Evolutionary conservation across 2,797 vertebrate genomes (phyloP), one percentile per base, ranked within the genome.

Genomic region (Pagetopsis macropterus): DNA sequence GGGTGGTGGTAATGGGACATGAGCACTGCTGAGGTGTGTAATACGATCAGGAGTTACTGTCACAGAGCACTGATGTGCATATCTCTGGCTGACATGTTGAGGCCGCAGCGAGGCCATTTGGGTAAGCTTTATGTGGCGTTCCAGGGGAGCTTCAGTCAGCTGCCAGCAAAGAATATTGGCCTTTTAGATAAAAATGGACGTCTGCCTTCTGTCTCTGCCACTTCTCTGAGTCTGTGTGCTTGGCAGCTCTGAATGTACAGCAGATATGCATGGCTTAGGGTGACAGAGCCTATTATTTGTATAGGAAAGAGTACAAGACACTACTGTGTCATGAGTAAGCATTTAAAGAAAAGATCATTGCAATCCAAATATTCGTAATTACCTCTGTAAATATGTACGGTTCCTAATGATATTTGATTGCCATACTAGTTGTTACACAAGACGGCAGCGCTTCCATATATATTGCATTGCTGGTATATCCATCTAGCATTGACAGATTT

Each of bases 11-110:
- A 92, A 90, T 92, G 87, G 89, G 88, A 89, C 89, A 87, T 89
- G 87, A 90, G 86, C 89, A 82, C 88, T 87, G 87, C 84, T 92
- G 90, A 93, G 89, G 91, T 92, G 87, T 91, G 91, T 93, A 93
- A 94, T 93, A 87, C 81, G 87, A 93, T 93, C 90, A 92, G 90
- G 90, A 92, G 87, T 92, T 93, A 89, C 91, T 89, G 90, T 93
- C 91, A 87, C 88, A 88, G 84, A 84, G 84, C 86, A 72, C 85
- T 91, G 91, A 92, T 91, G 83, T 89, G 85, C 91, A 83, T 92
- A 90, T 93, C 92, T 93, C 91, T 90, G 79, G 72, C 88, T 93
- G 92, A 91, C 90, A 88, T 81, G 86, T 87, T 88, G 86, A 89
- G 81, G 89, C 82, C 78, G 74, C 84, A 70, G 66, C 49, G 52